Percentiles rank a stretch among this genome's conserved stretches.
Conservation (phyloP, 2,888 invertebrate genomes). For the Lycia hirtaria region DNA sequence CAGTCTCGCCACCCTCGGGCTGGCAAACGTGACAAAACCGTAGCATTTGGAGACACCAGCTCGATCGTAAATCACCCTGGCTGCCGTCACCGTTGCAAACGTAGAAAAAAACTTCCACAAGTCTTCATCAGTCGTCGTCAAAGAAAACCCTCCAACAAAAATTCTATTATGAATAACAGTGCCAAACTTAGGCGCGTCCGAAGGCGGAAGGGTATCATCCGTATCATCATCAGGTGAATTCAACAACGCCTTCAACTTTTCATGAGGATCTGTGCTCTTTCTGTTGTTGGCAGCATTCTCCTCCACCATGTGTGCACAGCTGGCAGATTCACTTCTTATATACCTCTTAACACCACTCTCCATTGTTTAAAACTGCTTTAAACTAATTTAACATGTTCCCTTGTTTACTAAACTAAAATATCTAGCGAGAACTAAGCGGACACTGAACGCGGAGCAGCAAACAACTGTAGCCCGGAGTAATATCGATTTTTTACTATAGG, state of each 20-base stretch:
- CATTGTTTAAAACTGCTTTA: slow-evolving; percentile 56
- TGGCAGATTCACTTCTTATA: slow-evolving; percentile 79
- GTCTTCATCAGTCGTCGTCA: slow-evolving; percentile 96
- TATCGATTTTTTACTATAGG: slow-evolving; percentile 58
- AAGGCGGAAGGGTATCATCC: slow-evolving; percentile 75
- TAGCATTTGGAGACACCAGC: slow-evolving; percentile 98
- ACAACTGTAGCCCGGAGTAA: slow-evolving; percentile 56
- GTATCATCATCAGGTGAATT: slow-evolving; percentile 78
- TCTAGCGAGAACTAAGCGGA: slow-evolving; percentile 72
- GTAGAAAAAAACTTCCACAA: slow-evolving; percentile 95
- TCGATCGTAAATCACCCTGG: slow-evolving; percentile 97
- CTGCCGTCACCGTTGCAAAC: slow-evolving; percentile 95
- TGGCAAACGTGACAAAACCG: slow-evolving; percentile 90
- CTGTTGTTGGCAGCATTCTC: slow-evolving; percentile 71
- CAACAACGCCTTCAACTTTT: slow-evolving; percentile 75
- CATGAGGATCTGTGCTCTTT: slow-evolving; percentile 76
- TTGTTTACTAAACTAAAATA: slow-evolving; percentile 80
- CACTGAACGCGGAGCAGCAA: slow-evolving; percentile 64
- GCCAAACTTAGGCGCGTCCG: slow-evolving; percentile 87
- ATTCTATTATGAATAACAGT: slow-evolving; percentile 97
- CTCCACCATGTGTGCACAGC: slow-evolving; percentile 81
- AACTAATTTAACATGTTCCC: slow-evolving; percentile 75
- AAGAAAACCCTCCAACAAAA: slow-evolving; percentile 98
- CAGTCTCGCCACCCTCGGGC: slow-evolving; percentile 78
- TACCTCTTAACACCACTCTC: slow-evolving; percentile 76